Percentiles rank a stretch among this genome's conserved stretches.
Evolutionary conservation across 2,888 invertebrate genomes (phyloP).

Genomic region (Troides aeacus): DNA sequence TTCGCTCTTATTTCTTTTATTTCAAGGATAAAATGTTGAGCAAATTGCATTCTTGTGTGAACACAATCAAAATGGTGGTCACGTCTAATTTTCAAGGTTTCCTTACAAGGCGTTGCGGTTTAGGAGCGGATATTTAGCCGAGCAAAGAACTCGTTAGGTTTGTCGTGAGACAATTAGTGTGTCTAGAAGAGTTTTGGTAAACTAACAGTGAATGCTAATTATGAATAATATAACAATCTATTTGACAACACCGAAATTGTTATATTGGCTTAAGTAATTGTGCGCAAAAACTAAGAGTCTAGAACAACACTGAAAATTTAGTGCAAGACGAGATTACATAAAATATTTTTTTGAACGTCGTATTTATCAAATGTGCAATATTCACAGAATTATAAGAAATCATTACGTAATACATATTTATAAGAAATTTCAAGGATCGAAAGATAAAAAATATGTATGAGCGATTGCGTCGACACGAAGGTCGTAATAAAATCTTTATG

Average conservation of each 20-base stretch:
- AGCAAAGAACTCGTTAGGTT: slow-evolving; percentile 54
- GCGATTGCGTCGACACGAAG: no score
- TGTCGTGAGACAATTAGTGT: slow-evolving; percentile 53
- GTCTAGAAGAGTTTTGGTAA: slow-evolving; percentile 36
- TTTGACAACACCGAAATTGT: slow-evolving; percentile 6
- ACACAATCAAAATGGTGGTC: slow-evolving; percentile 28
- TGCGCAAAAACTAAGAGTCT: background rate
- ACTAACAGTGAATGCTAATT: background rate
- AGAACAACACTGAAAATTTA: background rate
- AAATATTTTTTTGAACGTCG: background rate
- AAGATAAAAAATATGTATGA: no score
- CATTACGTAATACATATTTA: no score
- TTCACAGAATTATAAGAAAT: no score
- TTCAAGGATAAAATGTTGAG: slow-evolving; percentile 6
- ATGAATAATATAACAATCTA: slow-evolving; percentile 9
- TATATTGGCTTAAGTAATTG: background rate
- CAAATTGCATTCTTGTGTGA: slow-evolving; percentile 14
- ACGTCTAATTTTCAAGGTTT: slow-evolving; percentile 47
- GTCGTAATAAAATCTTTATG: no score
- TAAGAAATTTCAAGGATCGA: no score
- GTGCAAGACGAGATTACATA: background rate
- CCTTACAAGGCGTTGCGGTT: slow-evolving; percentile 59
- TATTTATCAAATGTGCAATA: no score
- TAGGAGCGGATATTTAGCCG: slow-evolving; percentile 37
- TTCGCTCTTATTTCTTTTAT: background rate